Base-by-base conservation (phyloP, 2,113 vertebrate species). In the Anguilla japonica region DNA sequence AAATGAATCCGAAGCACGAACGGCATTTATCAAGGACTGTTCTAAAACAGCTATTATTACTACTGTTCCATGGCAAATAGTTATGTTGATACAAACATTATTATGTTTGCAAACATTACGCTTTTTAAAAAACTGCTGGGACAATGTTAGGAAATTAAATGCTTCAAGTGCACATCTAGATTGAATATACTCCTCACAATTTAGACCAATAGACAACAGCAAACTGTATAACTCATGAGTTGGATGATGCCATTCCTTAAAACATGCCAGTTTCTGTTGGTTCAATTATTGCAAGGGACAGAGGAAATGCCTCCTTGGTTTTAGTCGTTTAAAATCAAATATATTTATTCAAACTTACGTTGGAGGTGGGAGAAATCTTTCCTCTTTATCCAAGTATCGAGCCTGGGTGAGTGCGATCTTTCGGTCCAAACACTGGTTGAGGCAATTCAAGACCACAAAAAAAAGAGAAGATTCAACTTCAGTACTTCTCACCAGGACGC, bases 311-410 rank as follows among this genome's bases (percentile, higher is more conserved):
- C 16, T 81, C 29, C 79, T 26, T 22, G 40, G 20, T 18, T 9
- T 46, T 34, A 14, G 34, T 26, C 2, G 63, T 34, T 34, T 13
- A 75, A 57, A 57, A 57, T n/a, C 79, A 71, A 29, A 0, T 5
- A 41, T 1, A 34, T 34, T 34, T 34, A 34, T 34, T 34, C 34
- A 43, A 83, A 34, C 29, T 94, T 90, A 99, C 98, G 97, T 99
- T 0, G 98, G 97, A 18, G 96, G 93, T 22, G 97, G 97, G 63
- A 99, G 96, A 91, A 94, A 96, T 79, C 97, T 97, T 89, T 99
- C 98, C 90, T 99, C 98, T 91, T 97, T 98, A 14, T 99, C 98
- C 89, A 99, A 91, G 93, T 99, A 99, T 79, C 95, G 94, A 0
- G 98, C 98, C 71, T 97, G 96, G 34, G 98, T 99, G 87, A 99